Evolutionary conservation across 37 sponge, comb jelly and placozoan genomes (phyloP).

Genomic region (Hexactinellida sp.): DNA sequence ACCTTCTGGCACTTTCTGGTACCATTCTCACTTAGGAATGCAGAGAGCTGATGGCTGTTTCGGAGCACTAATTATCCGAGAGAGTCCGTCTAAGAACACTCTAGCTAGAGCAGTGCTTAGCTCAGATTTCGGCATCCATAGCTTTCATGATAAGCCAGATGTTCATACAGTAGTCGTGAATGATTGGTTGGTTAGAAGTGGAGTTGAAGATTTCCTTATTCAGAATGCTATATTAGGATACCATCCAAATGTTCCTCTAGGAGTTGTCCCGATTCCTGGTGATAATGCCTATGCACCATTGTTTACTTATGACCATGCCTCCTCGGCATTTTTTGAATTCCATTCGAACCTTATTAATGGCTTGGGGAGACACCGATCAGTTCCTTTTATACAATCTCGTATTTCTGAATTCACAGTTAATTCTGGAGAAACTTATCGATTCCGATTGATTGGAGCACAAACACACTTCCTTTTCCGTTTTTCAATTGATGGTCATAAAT

Average conservation of each 20-base stretch:
- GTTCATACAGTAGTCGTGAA: slow-evolving; percentile 34
- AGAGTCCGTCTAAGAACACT: neutral
- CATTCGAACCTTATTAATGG: slow-evolving; percentile 64
- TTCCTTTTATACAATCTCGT: slow-evolving; percentile 21
- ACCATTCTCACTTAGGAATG: neutral
- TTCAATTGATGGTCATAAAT: slow-evolving; percentile 54
- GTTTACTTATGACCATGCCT: neutral
- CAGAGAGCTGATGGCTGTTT: neutral
- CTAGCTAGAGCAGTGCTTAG: neutral
- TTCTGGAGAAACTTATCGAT: slow-evolving; percentile 38
- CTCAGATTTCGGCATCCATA: neutral
- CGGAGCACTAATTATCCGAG: neutral
- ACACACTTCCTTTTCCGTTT: slow-evolving; percentile 32
- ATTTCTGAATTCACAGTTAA: slow-evolving; percentile 35
- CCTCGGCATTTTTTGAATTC: slow-evolving; percentile 23
- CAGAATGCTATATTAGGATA: neutral
- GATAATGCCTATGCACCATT: neutral
- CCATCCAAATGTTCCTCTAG: neutral
- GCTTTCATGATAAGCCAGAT: slow-evolving; percentile 34
- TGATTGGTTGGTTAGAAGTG: slow-evolving; percentile 29
- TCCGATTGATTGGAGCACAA: slow-evolving; percentile 61
- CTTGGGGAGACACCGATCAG: slow-evolving; percentile 26
- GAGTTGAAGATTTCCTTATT: neutral
- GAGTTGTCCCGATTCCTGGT: neutral
- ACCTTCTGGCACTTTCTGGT: neutral